phyloP scores from a whole-genome alignment of 2,888 invertebrate genomes.

The Volucella inanis region DNA sequence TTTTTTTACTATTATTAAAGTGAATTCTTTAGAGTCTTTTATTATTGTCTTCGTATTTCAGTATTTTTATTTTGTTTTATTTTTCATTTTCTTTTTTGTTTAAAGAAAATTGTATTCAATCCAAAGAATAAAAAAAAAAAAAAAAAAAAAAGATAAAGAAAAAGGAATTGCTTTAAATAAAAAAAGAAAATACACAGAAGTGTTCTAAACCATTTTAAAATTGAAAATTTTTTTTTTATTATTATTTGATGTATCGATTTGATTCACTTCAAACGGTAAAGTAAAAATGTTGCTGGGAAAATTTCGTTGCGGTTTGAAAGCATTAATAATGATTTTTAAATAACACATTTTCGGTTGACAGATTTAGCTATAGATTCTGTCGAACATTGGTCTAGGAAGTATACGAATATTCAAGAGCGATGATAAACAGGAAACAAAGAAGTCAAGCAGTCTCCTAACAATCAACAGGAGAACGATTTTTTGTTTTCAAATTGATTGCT shows the following conservation, averaged over 20 bases:
- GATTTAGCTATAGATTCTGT: too few species aligned
- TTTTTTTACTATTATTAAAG: slow-evolving; percentile 17
- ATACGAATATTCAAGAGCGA: too few species aligned
- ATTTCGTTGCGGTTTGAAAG: too few species aligned
- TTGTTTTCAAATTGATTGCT: too few species aligned
- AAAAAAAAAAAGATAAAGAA: slow-evolving; percentile 33
- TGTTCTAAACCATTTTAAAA: slow-evolving; percentile 69
- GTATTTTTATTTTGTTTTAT: slow-evolving; percentile 54
- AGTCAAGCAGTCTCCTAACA: too few species aligned
- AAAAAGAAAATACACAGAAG: slow-evolving; percentile 53
- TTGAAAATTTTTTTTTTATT: slow-evolving; percentile 53
- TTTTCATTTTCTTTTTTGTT: slow-evolving; percentile 16
- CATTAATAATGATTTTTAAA: too few species aligned
- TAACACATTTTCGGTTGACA: too few species aligned
- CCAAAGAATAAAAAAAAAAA: slow-evolving; percentile 68
- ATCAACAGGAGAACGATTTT: too few species aligned
- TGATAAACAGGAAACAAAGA: too few species aligned
- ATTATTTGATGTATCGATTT: background rate
- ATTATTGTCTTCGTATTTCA: slow-evolving; percentile 50
- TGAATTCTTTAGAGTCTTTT: background rate
- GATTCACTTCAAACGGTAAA: too few species aligned
- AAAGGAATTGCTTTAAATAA: slow-evolving; percentile 14
- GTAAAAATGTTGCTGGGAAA: too few species aligned
- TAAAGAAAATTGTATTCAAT: slow-evolving; percentile 67
- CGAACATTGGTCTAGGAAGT: too few species aligned